These are phyloP conservation scores for Mamestra brassicae DNA, from an alignment of 2,888 invertebrate species.

Conservation along the genomic window DNA sequence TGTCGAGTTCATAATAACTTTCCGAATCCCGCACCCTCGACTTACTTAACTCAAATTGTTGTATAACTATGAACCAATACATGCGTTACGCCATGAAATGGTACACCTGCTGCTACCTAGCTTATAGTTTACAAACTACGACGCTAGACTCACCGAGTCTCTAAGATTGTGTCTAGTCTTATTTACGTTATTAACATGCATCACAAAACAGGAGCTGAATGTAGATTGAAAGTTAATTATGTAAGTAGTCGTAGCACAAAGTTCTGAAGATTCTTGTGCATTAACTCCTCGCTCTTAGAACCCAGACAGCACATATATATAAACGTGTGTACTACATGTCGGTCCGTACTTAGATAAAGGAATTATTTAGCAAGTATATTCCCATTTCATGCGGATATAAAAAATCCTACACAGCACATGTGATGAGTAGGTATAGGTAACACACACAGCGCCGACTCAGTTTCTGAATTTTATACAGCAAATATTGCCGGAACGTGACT, in stretches of 20 bases:
- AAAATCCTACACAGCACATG: slow-evolving; percentile 62
- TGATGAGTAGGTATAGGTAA: slow-evolving; percentile 72
- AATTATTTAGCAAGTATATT: slow-evolving; percentile 50
- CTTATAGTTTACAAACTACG: slow-evolving; percentile 15
- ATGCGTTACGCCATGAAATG: slow-evolving; percentile 30
- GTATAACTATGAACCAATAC: slow-evolving; percentile 29
- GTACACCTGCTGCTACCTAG: slow-evolving; percentile 19
- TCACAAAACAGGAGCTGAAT: slow-evolving; percentile 1
- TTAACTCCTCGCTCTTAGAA: not conserved
- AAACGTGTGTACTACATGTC: slow-evolving; percentile 7
- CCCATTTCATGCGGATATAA: slow-evolving; percentile 57
- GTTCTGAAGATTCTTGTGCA: slow-evolving; percentile 28
- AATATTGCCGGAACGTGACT: slow-evolving; percentile 89
- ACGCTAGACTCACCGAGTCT: not conserved
- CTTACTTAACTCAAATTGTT: slow-evolving; percentile 45
- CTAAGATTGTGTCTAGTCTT: slow-evolving; percentile 6
- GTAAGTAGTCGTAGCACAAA: not conserved
- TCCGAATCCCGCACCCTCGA: slow-evolving; percentile 38
- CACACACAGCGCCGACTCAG: slow-evolving; percentile 76
- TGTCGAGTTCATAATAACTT: slow-evolving; percentile 69
- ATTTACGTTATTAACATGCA: not conserved
- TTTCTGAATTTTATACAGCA: slow-evolving; percentile 84
- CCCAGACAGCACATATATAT: not conserved
- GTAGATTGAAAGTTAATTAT: slow-evolving; percentile 23
- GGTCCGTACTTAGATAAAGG: slow-evolving; percentile 20